These are phyloP conservation scores for Lagenorhynchus albirostris DNA, from an alignment of 2,113 vertebrate species.

Conservation along the genomic window DNA sequence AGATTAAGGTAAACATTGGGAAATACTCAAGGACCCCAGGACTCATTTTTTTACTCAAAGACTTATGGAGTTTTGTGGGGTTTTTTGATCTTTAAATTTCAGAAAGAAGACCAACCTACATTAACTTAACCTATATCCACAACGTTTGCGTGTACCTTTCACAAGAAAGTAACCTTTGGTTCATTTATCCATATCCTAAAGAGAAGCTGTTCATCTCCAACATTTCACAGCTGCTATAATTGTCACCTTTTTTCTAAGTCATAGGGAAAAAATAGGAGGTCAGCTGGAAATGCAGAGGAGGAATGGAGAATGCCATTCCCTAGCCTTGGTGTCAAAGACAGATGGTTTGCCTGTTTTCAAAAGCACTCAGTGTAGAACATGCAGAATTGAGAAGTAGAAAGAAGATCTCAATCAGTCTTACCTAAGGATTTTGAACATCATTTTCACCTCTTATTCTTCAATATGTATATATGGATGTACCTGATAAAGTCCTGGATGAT, in stretches of 20 bases:
- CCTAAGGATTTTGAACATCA: background rate
- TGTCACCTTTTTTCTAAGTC: background rate
- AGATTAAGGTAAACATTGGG: background rate
- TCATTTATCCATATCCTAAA: background rate
- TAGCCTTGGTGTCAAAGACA: background rate
- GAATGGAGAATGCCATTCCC: background rate
- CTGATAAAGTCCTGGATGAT: background rate
- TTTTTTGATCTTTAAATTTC: background rate
- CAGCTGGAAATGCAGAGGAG: background rate
- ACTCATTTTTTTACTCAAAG: background rate
- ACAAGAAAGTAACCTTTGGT: background rate
- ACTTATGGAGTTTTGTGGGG: background rate
- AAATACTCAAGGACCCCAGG: background rate
- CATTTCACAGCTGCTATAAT: background rate
- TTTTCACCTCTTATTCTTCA: background rate
- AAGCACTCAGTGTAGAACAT: background rate
- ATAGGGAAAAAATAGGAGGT: background rate
- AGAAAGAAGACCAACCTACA: background rate
- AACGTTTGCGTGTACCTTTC: background rate
- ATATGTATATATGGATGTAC: background rate
- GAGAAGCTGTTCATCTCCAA: background rate
- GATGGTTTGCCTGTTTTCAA: background rate
- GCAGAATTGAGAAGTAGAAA: background rate
- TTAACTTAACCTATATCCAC: background rate
- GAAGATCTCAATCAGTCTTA: background rate